Percentiles rank a stretch among this genome's conserved stretches.
These are phyloP conservation scores for Anguilla marmorata DNA, from an alignment of 2,797 vertebrate genomes.

Conservation along the genomic window DNA sequence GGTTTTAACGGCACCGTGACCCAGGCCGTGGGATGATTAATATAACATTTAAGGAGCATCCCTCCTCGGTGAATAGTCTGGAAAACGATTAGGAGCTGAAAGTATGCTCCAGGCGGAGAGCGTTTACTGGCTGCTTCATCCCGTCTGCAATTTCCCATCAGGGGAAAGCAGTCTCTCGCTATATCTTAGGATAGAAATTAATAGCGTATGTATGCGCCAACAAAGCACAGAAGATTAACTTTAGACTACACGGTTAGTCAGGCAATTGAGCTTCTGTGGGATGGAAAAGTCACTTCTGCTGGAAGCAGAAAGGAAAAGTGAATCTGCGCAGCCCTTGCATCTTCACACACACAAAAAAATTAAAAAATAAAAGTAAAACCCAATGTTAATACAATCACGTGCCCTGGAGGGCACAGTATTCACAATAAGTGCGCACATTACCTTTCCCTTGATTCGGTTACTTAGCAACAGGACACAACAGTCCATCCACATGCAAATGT, in stretches of 20 bases:
- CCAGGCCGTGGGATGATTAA: not conserved
- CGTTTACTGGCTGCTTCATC: not conserved
- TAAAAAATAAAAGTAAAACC: not conserved
- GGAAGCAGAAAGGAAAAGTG: not conserved
- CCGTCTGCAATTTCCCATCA: not conserved
- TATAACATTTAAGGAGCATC: not conserved
- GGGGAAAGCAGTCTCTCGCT: not conserved
- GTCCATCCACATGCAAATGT: slow-evolving; percentile 20
- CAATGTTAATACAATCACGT: not conserved
- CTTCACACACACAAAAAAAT: not conserved
- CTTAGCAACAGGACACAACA: slow-evolving; percentile 32
- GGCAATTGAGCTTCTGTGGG: not conserved
- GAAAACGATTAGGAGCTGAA: not conserved
- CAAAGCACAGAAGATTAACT: not conserved
- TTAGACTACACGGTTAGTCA: not conserved
- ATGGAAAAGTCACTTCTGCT: not conserved
- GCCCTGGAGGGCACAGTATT: not conserved
- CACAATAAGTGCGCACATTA: not conserved
- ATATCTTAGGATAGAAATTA: not conserved
- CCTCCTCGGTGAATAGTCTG: slow-evolving; percentile 7
- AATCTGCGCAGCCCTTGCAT: not conserved
- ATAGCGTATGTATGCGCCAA: not conserved
- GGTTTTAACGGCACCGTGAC: not conserved
- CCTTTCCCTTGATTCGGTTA: slow-evolving; percentile 28
- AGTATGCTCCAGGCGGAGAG: not conserved